phyloP scores from a whole-genome alignment of 2,888 invertebrate species.

The Dasypolia templi region DNA sequence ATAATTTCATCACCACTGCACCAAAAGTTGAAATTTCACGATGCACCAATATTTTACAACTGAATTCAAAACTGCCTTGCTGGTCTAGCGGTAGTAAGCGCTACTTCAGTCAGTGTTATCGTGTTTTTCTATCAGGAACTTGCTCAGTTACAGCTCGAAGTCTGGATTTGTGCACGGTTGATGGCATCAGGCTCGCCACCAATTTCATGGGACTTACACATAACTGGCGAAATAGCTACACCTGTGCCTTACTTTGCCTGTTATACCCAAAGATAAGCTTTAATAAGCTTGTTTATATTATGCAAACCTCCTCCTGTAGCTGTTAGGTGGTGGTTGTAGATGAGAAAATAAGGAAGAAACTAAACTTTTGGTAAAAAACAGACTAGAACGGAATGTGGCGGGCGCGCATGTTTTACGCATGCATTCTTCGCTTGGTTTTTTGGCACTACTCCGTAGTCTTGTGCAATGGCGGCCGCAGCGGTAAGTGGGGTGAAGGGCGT shows the following conservation, averaged over 20 bases:
- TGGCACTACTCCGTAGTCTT: too few species aligned
- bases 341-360: too few species aligned
- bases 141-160: too few species aligned
- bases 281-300: background rate
- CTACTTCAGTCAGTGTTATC: background rate
- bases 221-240: background rate
- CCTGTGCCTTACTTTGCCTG: background rate
- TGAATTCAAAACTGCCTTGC: background rate
- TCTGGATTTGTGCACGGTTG: too few species aligned
- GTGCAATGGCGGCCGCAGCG: too few species aligned
- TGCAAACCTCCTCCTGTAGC: background rate
- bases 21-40: background rate
- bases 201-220: background rate
- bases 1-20: too few species aligned
- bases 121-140: background rate
- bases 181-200: background rate
- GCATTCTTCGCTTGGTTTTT: too few species aligned
- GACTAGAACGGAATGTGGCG: slow-evolving; percentile 5
- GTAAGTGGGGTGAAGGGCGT: too few species aligned
- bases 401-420: too few species aligned
- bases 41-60: background rate
- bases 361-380: slow-evolving; percentile 24
- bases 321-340: too few species aligned
- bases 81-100: background rate
- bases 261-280: too few species aligned